Percentiles rank a stretch among this genome's conserved stretches.
phyloP scores from a whole-genome alignment of 2,888 invertebrate genomes.

The Drosophila nr. fundita region DNA sequence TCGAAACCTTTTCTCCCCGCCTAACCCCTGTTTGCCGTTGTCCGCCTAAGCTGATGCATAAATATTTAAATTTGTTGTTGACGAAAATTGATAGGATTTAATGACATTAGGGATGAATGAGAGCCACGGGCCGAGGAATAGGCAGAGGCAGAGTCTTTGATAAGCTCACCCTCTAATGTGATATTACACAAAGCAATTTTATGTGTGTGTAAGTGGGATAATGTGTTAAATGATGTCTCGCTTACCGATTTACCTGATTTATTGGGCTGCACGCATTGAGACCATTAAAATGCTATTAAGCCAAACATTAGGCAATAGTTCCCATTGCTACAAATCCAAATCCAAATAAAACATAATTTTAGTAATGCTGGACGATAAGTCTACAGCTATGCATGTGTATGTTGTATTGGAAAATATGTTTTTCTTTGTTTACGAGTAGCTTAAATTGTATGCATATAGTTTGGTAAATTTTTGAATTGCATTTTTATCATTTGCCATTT shows the following conservation, averaged over 20 bases:
- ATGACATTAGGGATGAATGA: conserved; percentile 64
- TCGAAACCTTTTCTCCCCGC: conserved; percentile 58
- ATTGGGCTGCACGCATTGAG: conserved; percentile 46
- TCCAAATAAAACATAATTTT: conserved; percentile 43
- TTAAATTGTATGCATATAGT: no score
- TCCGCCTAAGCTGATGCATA: conserved; percentile 64
- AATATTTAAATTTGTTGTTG: conserved; percentile 72
- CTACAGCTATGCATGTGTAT: background rate
- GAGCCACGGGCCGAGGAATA: conserved; percentile 35
- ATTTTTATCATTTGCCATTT: background rate
- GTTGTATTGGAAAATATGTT: no score
- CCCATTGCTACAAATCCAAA: conserved; percentile 6
- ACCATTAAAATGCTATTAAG: conserved; percentile 69
- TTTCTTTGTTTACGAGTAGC: background rate
- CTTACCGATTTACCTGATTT: conserved; percentile 65
- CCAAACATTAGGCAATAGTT: conserved; percentile 43
- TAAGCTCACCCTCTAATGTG: conserved; percentile 62
- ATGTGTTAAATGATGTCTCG: conserved; percentile 63
- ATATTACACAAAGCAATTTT: conserved; percentile 42
- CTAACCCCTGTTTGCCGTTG: conserved; percentile 39
- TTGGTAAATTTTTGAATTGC: no score
- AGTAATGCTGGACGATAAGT: conserved; percentile 13
- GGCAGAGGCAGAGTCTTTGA: conserved; percentile 42
- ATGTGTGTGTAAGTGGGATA: conserved; percentile 18
- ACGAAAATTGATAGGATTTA: conserved; percentile 80